These are phyloP conservation scores for Parelbella ahira DNA, from an alignment of 2,888 invertebrate species.

Conservation along the genomic window DNA sequence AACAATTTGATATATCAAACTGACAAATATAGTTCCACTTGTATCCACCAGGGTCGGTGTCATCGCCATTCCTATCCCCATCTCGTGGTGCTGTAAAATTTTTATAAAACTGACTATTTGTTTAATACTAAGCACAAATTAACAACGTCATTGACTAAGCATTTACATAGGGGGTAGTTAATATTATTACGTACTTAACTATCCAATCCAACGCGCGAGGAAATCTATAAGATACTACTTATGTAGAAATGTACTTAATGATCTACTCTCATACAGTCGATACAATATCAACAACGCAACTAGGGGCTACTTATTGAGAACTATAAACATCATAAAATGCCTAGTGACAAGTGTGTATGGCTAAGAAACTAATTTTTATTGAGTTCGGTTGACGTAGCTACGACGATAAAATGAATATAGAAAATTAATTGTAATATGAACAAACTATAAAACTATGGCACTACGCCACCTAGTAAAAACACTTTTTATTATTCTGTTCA, in stretches of 20 bases:
- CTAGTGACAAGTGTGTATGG: slow-evolving; percentile 45
- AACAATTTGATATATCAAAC: background rate
- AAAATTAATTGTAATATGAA: too few species aligned
- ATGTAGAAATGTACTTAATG: slow-evolving; percentile 66
- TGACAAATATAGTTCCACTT: slow-evolving; percentile 1
- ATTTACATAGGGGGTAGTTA: too few species aligned
- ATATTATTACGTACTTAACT: background rate
- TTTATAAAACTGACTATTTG: too few species aligned
- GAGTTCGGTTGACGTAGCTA: slow-evolving; percentile 7
- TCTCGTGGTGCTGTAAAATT: too few species aligned
- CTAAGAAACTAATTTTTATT: slow-evolving; percentile 46
- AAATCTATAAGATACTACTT: slow-evolving; percentile 63
- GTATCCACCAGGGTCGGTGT: too few species aligned
- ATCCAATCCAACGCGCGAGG: slow-evolving; percentile 57
- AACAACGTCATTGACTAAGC: too few species aligned
- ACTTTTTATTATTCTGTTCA: too few species aligned
- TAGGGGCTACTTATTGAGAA: slow-evolving; percentile 63
- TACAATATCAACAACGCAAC: slow-evolving; percentile 71
- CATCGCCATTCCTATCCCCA: too few species aligned
- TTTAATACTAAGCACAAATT: too few species aligned
- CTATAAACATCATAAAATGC: slow-evolving; percentile 70
- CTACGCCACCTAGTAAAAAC: too few species aligned
- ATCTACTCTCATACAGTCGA: slow-evolving; percentile 59
- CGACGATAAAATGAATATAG: background rate
- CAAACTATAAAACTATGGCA: too few species aligned